These are phyloP conservation scores for Hippocampus barbouri DNA, from an alignment of 2,113 vertebrate species.

Conservation along the genomic window DNA sequence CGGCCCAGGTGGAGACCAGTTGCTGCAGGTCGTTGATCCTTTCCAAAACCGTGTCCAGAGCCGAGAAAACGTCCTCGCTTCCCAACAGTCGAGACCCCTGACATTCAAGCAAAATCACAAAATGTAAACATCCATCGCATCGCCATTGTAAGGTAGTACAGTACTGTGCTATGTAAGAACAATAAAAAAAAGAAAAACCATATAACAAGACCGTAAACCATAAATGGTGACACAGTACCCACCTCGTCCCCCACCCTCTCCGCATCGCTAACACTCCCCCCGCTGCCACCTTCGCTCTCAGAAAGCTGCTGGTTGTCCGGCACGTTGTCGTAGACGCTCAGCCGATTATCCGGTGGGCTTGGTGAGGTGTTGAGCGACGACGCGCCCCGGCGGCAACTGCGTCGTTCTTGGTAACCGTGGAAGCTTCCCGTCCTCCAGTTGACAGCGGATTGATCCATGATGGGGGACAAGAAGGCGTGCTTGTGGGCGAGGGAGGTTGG, in stretches of 20 bases:
- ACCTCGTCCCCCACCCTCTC: constrained; percentile 28
- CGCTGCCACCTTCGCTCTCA: constrained; percentile 22
- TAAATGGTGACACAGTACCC: background rate
- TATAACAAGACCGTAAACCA: background rate
- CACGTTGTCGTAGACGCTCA: constrained; percentile 85
- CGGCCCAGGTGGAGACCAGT: constrained; percentile 77
- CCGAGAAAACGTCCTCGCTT: constrained; percentile 78
- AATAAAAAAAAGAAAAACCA: too few relatives aligned
- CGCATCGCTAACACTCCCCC: constrained; percentile 23
- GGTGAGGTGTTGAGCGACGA: constrained; percentile 17
- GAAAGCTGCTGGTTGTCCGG: constrained; percentile 48
- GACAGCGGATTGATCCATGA: constrained; percentile 64
- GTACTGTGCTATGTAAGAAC: too few relatives aligned
- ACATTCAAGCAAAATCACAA: background rate
- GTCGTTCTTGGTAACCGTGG: constrained; percentile 71
- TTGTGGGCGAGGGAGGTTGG: constrained; percentile 74
- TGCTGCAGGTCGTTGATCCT: constrained; percentile 78
- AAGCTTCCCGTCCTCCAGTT: constrained; percentile 86
- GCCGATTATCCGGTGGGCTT: constrained; percentile 32
- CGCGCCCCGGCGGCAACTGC: constrained; percentile 5
- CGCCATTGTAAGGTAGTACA: too few relatives aligned
- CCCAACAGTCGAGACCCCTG: constrained; percentile 39
- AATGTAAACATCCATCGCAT: too few relatives aligned
- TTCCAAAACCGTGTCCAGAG: constrained; percentile 79
- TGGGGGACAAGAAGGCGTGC: constrained; percentile 24